Evolutionary conservation across 1,140 invertebrate genomes (phyloP), one percentile per base, ranked within the genome.

Genomic region (Lasaia peninsularis): DNA sequence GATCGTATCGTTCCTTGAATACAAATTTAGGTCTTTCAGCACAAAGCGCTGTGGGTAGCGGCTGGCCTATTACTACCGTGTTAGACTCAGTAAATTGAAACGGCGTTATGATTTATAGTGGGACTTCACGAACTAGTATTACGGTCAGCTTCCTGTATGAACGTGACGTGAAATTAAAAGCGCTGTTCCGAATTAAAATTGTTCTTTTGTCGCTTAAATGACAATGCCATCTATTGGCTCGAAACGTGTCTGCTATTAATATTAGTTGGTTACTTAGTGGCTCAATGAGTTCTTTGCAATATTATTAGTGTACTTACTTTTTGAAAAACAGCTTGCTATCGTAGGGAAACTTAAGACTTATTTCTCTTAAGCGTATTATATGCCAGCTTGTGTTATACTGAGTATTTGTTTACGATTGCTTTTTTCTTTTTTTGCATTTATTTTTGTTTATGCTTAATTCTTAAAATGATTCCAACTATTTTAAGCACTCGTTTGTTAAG

Each of bases 1-100:
- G 83, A 81, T 81, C 67, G 74, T 80, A 80, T 80, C 83, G 78
- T 77, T 76, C 60, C 69, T 77, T 80, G 83, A 84, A 87, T 87
- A 85, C 79, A 78, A 79, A 85, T 78, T 84, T 64, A 75, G 74
- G 70, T 78, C 75, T 86, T 86, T 76, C 73, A 80, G 69, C 71
- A 63, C 56, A 64, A 52, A 52, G 65, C 56, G 68, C 70, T 62
- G 69, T 48, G 40, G 40, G 40, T 48, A 48, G 63, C 58, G 71
- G 65, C 73, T 76, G 76, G 73, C 69, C 73, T 79, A 80, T 80
- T 81, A 76, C 78, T 60, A 62, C 56, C 63, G 70, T 71, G 70
- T 81, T 78, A 78, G 61, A 78, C 62, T 73, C 55, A 63, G 73
- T 82, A 85, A 85, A 87, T 87, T 85, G 81, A 87, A 84, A 82